Evolutionary conservation across 2,797 vertebrate genomes (phyloP).

Genomic region (Platalea minor): DNA sequence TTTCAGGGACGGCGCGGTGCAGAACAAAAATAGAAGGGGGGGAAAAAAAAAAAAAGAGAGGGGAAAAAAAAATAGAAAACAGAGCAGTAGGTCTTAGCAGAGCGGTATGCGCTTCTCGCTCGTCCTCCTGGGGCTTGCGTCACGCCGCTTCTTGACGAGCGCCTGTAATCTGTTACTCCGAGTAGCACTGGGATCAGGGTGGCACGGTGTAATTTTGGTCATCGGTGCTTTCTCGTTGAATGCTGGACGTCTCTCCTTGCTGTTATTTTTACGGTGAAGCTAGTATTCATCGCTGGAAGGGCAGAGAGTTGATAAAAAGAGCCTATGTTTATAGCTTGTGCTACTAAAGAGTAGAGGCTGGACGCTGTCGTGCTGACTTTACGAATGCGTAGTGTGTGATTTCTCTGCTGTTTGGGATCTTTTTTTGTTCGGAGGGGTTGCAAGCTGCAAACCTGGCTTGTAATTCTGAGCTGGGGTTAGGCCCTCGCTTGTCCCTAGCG

Average conservation of each 20-base stretch:
- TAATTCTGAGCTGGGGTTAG: background rate
- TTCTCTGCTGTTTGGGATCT: background rate
- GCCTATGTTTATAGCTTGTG: background rate
- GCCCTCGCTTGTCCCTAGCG: background rate
- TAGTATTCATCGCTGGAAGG: background rate
- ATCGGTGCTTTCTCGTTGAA: background rate
- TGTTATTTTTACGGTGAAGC: background rate
- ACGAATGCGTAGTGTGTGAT: accelerated
- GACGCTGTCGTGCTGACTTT: background rate
- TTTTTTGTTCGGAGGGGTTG: background rate
- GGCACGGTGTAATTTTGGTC: background rate
- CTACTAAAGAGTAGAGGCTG: background rate
- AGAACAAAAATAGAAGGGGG: background rate
- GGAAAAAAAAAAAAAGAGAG: too few species aligned
- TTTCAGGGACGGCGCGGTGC: background rate
- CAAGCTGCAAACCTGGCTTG: background rate
- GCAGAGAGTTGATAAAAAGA: background rate
- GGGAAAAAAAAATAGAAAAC: background rate
- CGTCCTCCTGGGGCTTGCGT: background rate
- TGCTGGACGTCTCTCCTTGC: background rate
- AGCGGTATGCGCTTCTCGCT: background rate
- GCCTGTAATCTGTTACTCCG: background rate
- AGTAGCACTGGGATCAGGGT: background rate
- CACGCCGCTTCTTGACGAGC: background rate
- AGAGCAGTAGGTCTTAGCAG: background rate